Base-by-base conservation (phyloP, 2,113 vertebrate species). In the Phaetusa simplex region DNA sequence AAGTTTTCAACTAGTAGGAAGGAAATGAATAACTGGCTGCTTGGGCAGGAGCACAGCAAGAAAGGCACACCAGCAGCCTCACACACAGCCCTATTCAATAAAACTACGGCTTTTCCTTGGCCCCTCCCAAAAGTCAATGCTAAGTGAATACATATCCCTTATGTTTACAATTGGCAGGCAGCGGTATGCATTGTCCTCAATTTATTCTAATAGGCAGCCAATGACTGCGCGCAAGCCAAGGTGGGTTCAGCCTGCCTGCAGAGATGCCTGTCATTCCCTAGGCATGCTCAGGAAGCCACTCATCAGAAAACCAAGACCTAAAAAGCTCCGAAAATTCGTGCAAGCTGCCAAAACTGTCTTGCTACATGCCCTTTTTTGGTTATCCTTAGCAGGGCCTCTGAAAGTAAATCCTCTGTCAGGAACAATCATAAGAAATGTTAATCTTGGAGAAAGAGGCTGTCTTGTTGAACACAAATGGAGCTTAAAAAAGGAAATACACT, bases 291-390 rank as follows among this genome's bases (percentile, higher is more conserved):
- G 98, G 98, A 98, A 98, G 98, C 98, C 98, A 97, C 98, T 98
- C 98, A 97, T 98, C 98, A 98, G 95, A 97, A 98, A 98, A 97
- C 95, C 98, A 95, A 98, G 98, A 98, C 98, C 97, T 98, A 98
- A 98, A 98, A 98, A 97, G 97, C 97, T 98, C 98, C 84, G 97
- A 98, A 98, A 98, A 98, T 90, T 90, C 70, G 19, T 73, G 96
- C 96, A 84, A 96, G 98, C 98, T 98, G 98, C 98, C 99, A 98
- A 98, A 98, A 98, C 82, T 95, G 98, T 97, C 98, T 97, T 95
- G 97, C 97, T 98, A 92, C 98, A 98, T 99, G 98, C 96, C 98
- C 98, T 98, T 99, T 99, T 99, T 98, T 98, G 98, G 99, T 99
- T 98, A 98, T 99, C 98, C 98, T 98, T 98, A 89, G 95, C 98